phyloP scores from a whole-genome alignment of 2,113 vertebrate genomes.

The Anoura caudifer region DNA sequence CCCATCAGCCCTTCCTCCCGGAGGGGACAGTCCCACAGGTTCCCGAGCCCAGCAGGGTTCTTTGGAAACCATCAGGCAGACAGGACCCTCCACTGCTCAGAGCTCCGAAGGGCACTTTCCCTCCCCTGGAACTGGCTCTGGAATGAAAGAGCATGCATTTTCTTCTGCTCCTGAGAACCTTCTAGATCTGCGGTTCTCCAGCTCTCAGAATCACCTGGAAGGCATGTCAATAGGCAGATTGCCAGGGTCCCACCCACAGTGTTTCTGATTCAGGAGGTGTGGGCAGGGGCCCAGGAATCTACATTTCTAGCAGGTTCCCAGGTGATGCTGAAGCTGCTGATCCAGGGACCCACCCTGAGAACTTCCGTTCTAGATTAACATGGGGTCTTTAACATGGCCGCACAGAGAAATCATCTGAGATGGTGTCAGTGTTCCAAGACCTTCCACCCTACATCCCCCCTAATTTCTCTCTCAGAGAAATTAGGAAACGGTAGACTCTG shows the following conservation, averaged over 20 bases:
- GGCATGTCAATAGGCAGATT: not conserved
- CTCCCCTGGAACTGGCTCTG: not conserved
- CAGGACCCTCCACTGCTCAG: rapidly evolving
- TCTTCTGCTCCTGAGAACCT: not conserved
- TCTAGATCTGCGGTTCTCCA: not conserved
- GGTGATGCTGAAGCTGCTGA: rapidly evolving
- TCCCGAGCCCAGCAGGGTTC: rapidly evolving
- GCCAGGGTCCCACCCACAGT: no score
- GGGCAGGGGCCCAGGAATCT: not conserved
- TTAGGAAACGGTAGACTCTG: not conserved
- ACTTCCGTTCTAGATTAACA: no score
- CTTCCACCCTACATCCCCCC: not conserved
- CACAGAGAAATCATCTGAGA: rapidly evolving
- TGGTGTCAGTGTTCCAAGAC: rapidly evolving
- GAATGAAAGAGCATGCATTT: not conserved
- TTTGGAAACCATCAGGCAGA: not conserved
- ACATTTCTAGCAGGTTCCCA: not conserved
- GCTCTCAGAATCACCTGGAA: not conserved
- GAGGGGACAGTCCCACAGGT: not conserved
- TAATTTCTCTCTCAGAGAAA: not conserved
- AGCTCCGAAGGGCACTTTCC: rapidly evolving
- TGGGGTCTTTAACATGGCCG: rapidly evolving
- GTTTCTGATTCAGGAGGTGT: not conserved
- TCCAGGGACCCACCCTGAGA: not conserved
- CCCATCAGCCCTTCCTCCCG: not conserved